Evolutionary conservation across 2,888 invertebrate genomes (phyloP), one percentile per base, ranked within the genome.

Genomic region (Polyommatus iphigenia): DNA sequence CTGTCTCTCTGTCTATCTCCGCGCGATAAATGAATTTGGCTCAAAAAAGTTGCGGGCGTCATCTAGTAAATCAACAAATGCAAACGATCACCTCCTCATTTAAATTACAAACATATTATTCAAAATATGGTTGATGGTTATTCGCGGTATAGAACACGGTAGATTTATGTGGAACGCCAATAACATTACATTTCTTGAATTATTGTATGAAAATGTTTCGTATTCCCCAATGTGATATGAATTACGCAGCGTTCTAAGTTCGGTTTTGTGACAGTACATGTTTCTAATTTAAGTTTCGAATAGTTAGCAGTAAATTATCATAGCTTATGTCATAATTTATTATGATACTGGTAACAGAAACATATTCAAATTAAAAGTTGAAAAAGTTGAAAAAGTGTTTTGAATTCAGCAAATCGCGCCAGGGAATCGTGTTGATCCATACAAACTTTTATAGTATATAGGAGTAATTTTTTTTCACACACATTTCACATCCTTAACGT

Each of bases 171-270:
- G 67, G 29, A 67, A 29, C 29, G 29, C 15, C 67, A 32, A 67
- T 67, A 10, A 8, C 41, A 72, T 41, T 41, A 72, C 41, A 72
- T 41, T 72, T 41, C 72, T 72, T 41, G 72, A 72, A 72, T 72
- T 41, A 41, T 41, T 41, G 72, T 41, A n/a, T 20, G 72, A 41
- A 72, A 54, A 75, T 54, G 46, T 75, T 7, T 7, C 46, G 50
- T 54, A 75, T 75, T 75, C 75, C 75, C 75, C 15, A 29, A 54
- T 50, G 75, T 54, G 50, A 54, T 24, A 54, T 75, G 50, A 75
- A 54, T 54, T 54, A 75, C 54, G 75, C 29, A 54, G 8, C 18
- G 46, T 73, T 54, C 54, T 54, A 54, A 24, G 50, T 54, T 75
- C 50, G 15, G 46, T 75, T 75, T 32, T 50, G 29, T 54, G 75